These are phyloP conservation scores for Liodrosophila aerea DNA, from an alignment of 2,888 invertebrate genomes.

Conservation along the genomic window DNA sequence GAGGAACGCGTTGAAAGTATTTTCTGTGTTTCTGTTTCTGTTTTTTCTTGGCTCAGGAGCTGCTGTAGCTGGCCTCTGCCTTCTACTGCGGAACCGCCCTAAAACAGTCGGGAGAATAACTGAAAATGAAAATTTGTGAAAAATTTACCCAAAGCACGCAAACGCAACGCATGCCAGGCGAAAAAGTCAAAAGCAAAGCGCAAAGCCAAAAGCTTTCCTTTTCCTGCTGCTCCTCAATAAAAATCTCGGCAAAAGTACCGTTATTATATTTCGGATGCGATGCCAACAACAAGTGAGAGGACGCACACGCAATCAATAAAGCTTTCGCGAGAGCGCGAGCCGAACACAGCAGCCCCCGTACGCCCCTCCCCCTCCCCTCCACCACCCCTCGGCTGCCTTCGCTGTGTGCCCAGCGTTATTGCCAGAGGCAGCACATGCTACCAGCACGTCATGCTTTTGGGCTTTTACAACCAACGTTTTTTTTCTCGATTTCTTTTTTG, in stretches of 20 bases:
- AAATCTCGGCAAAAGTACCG: slow-evolving; percentile 52
- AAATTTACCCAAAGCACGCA: slow-evolving; percentile 79
- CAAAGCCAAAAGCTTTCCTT: slow-evolving; percentile 62
- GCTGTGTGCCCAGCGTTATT: slow-evolving; percentile 27
- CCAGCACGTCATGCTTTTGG: slow-evolving; percentile 50
- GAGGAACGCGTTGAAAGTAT: slow-evolving; percentile 46
- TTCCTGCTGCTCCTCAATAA: background rate
- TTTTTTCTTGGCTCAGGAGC: slow-evolving; percentile 46
- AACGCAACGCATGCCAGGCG: slow-evolving; percentile 59
- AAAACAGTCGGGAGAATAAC: slow-evolving; percentile 83
- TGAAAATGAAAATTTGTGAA: slow-evolving; percentile 82
- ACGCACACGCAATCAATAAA: slow-evolving; percentile 51
- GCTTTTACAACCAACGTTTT: slow-evolving; percentile 1
- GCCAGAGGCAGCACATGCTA: slow-evolving; percentile 61
- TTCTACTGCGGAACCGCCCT: slow-evolving; percentile 83
- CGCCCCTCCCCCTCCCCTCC: background rate
- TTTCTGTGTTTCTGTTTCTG: slow-evolving; percentile 13
- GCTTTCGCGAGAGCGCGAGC: slow-evolving; percentile 30
- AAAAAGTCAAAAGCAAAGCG: slow-evolving; percentile 61
- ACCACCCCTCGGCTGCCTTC: slow-evolving; percentile 1
- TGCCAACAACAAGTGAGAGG: slow-evolving; percentile 57
- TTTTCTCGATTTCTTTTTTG: slow-evolving; percentile 9
- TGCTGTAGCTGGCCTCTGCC: slow-evolving; percentile 72
- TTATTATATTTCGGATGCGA: slow-evolving; percentile 46
- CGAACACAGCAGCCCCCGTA: slow-evolving; percentile 14